These are phyloP conservation scores for Pipistrellus pygmaeus DNA, from an alignment of 2,797 vertebrate species.

Conservation along the genomic window DNA sequence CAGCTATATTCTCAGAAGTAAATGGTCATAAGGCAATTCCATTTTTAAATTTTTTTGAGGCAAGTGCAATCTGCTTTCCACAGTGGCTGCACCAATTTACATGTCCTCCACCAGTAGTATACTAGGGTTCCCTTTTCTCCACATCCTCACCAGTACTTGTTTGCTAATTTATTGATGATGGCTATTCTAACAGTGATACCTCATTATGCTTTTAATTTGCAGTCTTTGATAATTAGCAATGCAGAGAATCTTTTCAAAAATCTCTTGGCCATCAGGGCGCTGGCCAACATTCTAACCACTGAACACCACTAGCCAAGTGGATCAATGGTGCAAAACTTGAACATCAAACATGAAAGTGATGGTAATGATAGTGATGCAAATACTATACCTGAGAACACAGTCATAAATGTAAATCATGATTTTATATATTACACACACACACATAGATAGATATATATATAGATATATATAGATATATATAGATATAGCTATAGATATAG, in stretches of 20 bases:
- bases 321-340: neutral
- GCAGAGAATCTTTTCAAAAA: neutral
- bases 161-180: neutral
- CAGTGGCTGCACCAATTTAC: neutral
- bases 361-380: neutral
- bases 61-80: neutral
- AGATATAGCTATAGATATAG: neutral
- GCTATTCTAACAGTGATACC: neutral
- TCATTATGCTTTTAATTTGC: neutral
- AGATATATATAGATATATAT: too few species aligned
- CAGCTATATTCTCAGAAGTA: neutral
- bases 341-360: conserved; percentile 18
- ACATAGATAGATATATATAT: too few species aligned
- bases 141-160: neutral
- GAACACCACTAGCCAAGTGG: neutral
- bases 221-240: neutral
- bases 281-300: too few species aligned
- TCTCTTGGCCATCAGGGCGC: neutral
- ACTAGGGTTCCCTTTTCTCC: neutral
- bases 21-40: neutral
- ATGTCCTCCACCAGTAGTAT: neutral
- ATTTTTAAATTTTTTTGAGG: neutral
- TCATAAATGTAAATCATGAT: neutral
- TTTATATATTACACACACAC: neutral
- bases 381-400: neutral